Conservation (phyloP, 2,797 vertebrate genomes). For the Enteromius argenteus region DNA sequence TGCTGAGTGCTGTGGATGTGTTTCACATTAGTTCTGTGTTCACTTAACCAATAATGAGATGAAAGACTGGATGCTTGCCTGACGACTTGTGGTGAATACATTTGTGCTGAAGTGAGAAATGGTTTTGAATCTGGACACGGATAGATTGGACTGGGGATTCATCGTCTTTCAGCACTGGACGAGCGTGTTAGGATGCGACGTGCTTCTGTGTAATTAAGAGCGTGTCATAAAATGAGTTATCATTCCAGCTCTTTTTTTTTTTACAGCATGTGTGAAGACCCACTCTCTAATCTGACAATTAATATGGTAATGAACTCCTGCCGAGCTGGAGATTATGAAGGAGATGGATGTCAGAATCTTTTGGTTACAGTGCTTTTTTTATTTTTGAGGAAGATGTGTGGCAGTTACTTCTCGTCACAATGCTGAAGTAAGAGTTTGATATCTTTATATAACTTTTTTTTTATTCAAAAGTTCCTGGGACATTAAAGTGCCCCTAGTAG, state of each 20-base stretch:
- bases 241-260: conserved; percentile 71
- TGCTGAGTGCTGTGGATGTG: conserved; percentile 19
- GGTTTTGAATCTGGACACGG: conserved; percentile 39
- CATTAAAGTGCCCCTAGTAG: not conserved
- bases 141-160: conserved; percentile 48
- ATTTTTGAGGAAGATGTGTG: not conserved
- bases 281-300: conserved; percentile 78
- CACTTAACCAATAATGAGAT: conserved; percentile 38
- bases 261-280: conserved; percentile 71
- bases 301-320: conserved; percentile 82
- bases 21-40: conserved; percentile 29
- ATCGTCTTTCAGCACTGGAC: conserved; percentile 41
- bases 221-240: conserved; percentile 74
- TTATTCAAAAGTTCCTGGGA: too few species aligned
- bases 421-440: not conserved
- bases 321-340: conserved; percentile 52
- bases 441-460: too few species aligned
- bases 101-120: conserved; percentile 47
- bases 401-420: not conserved
- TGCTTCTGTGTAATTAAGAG: conserved; percentile 61
- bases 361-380: conserved; percentile 38
- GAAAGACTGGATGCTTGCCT: conserved; percentile 49
- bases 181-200: conserved; percentile 43
- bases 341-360: conserved; percentile 44
- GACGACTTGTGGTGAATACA: conserved; percentile 42